These are phyloP conservation scores for Cirrhinus mrigala DNA, from an alignment of 2,797 vertebrate species.

Conservation along the genomic window DNA sequence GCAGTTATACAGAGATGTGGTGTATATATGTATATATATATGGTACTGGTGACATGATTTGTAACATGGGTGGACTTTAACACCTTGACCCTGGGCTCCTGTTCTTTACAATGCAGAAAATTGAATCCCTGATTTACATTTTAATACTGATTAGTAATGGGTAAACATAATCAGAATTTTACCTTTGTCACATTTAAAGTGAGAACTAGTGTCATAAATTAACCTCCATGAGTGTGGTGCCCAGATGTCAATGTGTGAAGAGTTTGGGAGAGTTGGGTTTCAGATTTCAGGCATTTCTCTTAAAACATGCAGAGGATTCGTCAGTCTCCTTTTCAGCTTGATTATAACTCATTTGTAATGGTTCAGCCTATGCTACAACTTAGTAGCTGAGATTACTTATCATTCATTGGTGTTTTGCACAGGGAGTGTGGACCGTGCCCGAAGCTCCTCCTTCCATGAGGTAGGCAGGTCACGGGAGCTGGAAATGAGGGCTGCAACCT, in stretches of 20 bases:
- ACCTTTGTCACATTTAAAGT: not conserved
- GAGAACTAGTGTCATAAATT: not conserved
- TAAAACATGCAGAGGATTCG: constrained; percentile 45
- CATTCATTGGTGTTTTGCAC: not conserved
- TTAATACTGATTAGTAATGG: constrained; percentile 19
- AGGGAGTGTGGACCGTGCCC: constrained; percentile 76
- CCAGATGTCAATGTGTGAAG: constrained; percentile 57
- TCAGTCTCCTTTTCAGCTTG: constrained; percentile 43
- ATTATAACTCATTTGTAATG: constrained; percentile 12
- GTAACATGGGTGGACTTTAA: constrained; percentile 52
- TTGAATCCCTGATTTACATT: constrained; percentile 9
- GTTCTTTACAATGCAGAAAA: not conserved
- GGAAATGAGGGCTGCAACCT: constrained; percentile 93
- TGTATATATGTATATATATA: constrained; percentile 28
- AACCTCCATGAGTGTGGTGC: constrained; percentile 16
- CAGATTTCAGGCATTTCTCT: constrained; percentile 24
- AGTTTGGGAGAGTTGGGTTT: constrained; percentile 48
- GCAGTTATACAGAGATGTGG: constrained; percentile 33
- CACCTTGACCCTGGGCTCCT: constrained; percentile 57
- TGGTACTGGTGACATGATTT: constrained; percentile 23
- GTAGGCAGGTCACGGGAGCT: constrained; percentile 74
- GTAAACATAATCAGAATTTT: not conserved
- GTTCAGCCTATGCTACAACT: constrained; percentile 19
- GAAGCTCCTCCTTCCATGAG: constrained; percentile 81
- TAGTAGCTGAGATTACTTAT: constrained; percentile 17